Evolutionary conservation across 2,888 invertebrate genomes (phyloP).

Genomic region (Tenthredo livida): DNA sequence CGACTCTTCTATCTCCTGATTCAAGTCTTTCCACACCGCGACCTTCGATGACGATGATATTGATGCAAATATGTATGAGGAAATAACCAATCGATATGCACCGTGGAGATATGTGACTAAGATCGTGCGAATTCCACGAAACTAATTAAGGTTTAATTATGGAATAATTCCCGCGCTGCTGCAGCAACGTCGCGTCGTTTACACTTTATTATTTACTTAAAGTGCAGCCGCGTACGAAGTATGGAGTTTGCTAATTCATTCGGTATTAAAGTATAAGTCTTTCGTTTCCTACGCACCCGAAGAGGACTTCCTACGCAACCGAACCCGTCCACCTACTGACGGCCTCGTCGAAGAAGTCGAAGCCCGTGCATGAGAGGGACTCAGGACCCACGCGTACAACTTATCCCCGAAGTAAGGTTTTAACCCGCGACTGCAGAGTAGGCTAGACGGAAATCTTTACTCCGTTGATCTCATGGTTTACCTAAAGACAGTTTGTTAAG

Average conservation of each 20-base stretch:
- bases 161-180: not conserved
- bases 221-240: not conserved
- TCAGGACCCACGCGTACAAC: slow-evolving; percentile 11
- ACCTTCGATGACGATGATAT: not conserved
- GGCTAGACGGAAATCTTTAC: not conserved
- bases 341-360: slow-evolving; percentile 70
- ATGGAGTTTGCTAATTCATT: slow-evolving; percentile 29
- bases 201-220: not conserved
- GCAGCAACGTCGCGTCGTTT: too few species aligned
- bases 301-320: slow-evolving; percentile 69
- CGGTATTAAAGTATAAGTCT: slow-evolving; percentile 13
- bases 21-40: not conserved
- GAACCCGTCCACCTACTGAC: slow-evolving; percentile 77
- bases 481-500: not conserved
- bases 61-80: not conserved
- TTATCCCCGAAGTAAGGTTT: not conserved
- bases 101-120: not conserved
- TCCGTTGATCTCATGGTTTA: not conserved
- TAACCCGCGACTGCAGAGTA: not conserved
- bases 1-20: not conserved
- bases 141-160: not conserved
- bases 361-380: slow-evolving; percentile 31
- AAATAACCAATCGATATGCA: not conserved
- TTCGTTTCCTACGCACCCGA: slow-evolving; percentile 54
- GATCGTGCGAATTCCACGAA: not conserved